phyloP scores from a whole-genome alignment of 2,113 vertebrate genomes.

The Colius striatus region DNA sequence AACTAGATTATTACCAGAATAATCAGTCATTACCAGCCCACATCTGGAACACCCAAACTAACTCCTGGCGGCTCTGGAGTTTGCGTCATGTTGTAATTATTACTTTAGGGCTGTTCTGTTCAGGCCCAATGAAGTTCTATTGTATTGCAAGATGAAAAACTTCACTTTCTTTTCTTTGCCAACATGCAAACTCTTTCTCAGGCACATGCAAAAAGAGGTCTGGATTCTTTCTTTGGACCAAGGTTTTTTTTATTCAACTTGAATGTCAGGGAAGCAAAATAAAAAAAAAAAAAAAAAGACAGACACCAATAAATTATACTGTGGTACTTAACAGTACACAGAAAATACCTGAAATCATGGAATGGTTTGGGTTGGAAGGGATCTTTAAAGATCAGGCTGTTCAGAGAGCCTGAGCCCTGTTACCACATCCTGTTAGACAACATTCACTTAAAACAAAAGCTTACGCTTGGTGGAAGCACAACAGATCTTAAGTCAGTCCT shows the following conservation, averaged over 20 bases:
- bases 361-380: background rate
- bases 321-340: background rate
- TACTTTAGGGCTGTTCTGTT: background rate
- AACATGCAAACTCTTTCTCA: background rate
- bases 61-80: background rate
- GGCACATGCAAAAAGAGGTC: background rate
- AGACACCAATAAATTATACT: background rate
- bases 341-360: background rate
- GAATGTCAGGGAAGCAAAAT: background rate
- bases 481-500: background rate
- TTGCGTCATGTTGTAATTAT: background rate
- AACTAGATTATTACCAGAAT: background rate
- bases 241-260: background rate
- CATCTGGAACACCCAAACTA: slow-evolving; percentile 1
- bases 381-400: background rate
- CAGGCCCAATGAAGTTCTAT: background rate
- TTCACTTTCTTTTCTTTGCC: background rate
- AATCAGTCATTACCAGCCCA: background rate
- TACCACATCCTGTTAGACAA: background rate
- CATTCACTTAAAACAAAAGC: background rate
- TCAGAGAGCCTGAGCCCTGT: background rate
- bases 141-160: background rate
- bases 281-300: background rate
- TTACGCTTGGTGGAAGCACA: background rate
- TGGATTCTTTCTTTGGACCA: background rate